Conservation (phyloP, 1,140 invertebrate genomes). For the Centruroides vittatus region DNA sequence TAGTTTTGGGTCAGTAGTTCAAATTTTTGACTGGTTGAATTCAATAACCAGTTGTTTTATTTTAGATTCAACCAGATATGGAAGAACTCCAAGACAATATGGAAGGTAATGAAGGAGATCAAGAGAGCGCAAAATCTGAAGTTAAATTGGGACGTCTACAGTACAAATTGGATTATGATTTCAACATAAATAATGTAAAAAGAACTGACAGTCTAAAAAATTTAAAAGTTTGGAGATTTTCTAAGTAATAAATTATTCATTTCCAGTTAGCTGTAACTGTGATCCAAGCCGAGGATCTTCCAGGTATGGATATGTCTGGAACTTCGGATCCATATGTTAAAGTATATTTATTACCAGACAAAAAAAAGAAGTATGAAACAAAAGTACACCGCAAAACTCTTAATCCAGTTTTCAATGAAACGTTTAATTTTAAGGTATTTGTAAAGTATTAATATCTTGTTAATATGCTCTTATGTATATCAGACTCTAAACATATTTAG, state of each 20-base stretch:
- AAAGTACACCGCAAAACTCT: slow-evolving; percentile 31
- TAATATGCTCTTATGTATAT: not conserved
- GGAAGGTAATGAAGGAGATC: slow-evolving; percentile 80
- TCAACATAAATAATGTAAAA: slow-evolving; percentile 82
- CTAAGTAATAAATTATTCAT: not conserved
- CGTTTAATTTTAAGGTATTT: slow-evolving; percentile 23
- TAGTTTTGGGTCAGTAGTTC: too few species aligned
- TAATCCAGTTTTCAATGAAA: slow-evolving; percentile 32
- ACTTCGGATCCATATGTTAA: slow-evolving; percentile 71
- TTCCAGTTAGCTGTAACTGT: slow-evolving; percentile 79
- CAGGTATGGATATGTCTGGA: slow-evolving; percentile 96
- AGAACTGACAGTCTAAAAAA: not conserved
- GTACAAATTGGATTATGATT: slow-evolving; percentile 98
- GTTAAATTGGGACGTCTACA: slow-evolving; percentile 89
- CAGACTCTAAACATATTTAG: too few species aligned
- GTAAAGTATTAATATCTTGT: not conserved
- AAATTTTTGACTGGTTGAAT: too few species aligned
- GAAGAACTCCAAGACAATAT: slow-evolving; percentile 92
- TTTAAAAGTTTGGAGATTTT: not conserved
- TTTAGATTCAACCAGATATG: slow-evolving; percentile 91
- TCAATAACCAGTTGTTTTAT: too few species aligned
- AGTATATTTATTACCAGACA: slow-evolving; percentile 30
- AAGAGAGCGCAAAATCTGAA: slow-evolving; percentile 78
- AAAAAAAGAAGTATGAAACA: slow-evolving; percentile 32
- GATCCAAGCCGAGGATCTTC: slow-evolving; percentile 94